Conservation (phyloP, 2,888 invertebrate genomes). For the Rosalia funebris region DNA sequence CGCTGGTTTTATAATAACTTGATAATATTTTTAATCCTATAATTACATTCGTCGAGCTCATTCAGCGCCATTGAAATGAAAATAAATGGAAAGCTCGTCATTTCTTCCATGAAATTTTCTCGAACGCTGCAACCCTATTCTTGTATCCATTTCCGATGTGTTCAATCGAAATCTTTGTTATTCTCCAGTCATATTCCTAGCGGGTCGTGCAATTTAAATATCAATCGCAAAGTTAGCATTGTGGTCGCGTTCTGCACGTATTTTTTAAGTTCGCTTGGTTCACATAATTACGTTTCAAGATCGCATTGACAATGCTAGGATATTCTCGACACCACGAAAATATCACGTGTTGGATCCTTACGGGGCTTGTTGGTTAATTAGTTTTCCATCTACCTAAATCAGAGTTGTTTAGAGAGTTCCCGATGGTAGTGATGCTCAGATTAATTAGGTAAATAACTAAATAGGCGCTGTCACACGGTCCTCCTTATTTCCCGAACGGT, state of each 20-base stretch:
- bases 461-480: no score
- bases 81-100: conserved; percentile 15
- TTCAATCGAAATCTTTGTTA: conserved; percentile 25
- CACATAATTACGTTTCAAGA: conserved; percentile 24
- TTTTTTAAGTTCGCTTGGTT: conserved; percentile 29
- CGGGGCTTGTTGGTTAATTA: conserved; percentile 10
- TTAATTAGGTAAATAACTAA: no score
- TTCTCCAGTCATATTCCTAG: conserved; percentile 15
- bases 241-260: conserved; percentile 24
- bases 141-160: conserved; percentile 28
- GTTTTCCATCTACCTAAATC: conserved; percentile 2
- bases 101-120: conserved; percentile 20
- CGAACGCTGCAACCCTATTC: conserved; percentile 10
- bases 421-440: background rate
- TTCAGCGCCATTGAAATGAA: conserved; percentile 7
- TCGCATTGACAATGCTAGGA: conserved; percentile 1
- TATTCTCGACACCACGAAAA: conserved; percentile 4
- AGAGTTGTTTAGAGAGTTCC: background rate
- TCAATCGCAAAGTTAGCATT: conserved; percentile 30
- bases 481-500: no score
- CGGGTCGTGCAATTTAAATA: conserved; percentile 28
- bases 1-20: no score
- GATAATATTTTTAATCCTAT: conserved; percentile 7
- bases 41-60: conserved; percentile 10
- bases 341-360: conserved; percentile 13